Evolutionary conservation across 2,113 vertebrate species (phyloP), one percentile per base, ranked within the genome.

Genomic region (Rynchops niger): DNA sequence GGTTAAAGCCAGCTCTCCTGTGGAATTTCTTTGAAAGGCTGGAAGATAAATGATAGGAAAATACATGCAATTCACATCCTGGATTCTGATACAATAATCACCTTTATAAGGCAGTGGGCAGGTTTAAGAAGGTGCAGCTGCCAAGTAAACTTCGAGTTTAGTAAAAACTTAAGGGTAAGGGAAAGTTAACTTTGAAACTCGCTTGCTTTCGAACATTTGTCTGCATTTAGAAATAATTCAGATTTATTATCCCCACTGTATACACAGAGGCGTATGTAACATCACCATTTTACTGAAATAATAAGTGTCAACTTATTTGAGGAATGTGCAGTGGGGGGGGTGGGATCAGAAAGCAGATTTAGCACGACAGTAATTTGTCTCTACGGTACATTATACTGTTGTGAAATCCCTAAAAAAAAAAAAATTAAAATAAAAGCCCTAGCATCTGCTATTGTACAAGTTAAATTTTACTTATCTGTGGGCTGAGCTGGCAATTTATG

Each of bases 191-290:
- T 95, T 91, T 34, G 17, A 73, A 92, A 92, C 76, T 79, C 69
- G 45, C 7, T 65, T 70, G 63, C 76, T 88, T 92, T 94, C 56
- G 67, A 95, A 58, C 16, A 12, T 72, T 76, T 5, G 7, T 79
- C 70, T 91, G 53, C 50, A 87, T 73, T 74, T 72, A 93, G 89
- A 89, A 95, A 94, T 85, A 94, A 93, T 84, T 84, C 47, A 74
- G 26, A 77, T 92, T 55, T 94, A 63, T 96, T 82, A 95, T 95
- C 91, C 91, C 91, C 77, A 92, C 81, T 70, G n/a, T 92, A 58
- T 96, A 92, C 83, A 87, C 58, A 63, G 95, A 96, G 93, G 96
- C 93, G 61, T 95, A 94, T 89, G 83, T 84, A 97, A 87, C 62
- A 95, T 62, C 78, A 87, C 65, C 4, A 0, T 84, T 91, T 67